Evolutionary conservation across 2,888 invertebrate species (phyloP), one percentile per base, ranked within the genome.

Genomic region (Chromoteleia sp.): DNA sequence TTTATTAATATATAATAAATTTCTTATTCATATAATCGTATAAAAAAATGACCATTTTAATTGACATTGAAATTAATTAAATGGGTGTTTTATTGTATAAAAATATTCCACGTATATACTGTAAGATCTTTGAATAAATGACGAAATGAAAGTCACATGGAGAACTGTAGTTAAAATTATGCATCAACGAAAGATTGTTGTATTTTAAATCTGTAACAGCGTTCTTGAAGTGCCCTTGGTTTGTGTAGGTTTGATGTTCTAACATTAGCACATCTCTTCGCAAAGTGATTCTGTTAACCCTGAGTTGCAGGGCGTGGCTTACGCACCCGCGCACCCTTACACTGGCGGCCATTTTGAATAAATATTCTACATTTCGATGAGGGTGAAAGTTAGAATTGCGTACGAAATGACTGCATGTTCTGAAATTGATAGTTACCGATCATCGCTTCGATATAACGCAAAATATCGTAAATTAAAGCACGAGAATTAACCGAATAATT

Each of bases 271-370:
- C 65, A 65, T 52, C 59, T 50, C 45, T 14, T 50, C 33, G 74
- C 50, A 58, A 75, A 67, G 75, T 61, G 61, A 65, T 76, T 73
- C 68, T 61, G 77, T 67, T 58, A 68, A 81, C 75, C 79, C 76
- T 67, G 80, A 63, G 76, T 78, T 39, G 48, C 83, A 87, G 88
- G 90, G 90, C 90, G 89, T 90, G 89, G 89, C 86, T 83, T 88
- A 87, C 86, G 85, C 87, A 88, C 89, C 88, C 88, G 87, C 88
- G 88, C 87, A 85, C 86, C 86, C 85, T 86, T 85, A 84, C 83
- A 78, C 75, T 71, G 70, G 70, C 81, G 85, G 89, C 90, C 90
- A 90, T 90, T 87, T 90, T 90, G 86, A 86, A 83, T 83, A 86
- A 85, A 85, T 86, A 85, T 45, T n/a, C 33, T 30, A 61, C 84